Evolutionary conservation across 2,113 vertebrate genomes (phyloP), one percentile per base, ranked within the genome.

Genomic region (Speoplatyrhinus poulsoni): DNA sequence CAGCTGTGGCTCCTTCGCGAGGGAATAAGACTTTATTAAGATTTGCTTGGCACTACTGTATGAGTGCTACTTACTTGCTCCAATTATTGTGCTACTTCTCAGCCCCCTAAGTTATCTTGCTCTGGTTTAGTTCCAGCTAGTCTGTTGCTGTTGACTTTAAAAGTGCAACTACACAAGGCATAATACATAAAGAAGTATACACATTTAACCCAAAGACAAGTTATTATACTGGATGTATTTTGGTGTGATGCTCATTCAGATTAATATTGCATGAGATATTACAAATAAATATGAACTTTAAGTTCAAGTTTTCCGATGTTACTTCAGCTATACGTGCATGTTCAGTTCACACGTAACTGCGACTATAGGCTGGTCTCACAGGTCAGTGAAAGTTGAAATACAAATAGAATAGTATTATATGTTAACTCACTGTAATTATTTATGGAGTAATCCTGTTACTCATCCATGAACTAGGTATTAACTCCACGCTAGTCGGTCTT

Each of bases 51-150:
- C 60, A 75, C 77, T 60, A 59, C 75, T 60, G 41, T 72, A 68
- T 7, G 61, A 83, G 81, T 75, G 61, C 80, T 85, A 83, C 86
- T 88, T 87, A 80, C 60, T 60, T 82, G 86, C 73, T 86, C 80
- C 63, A 87, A 77, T 88, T 90, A 67, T 56, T 87, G 87, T 85
- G 86, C 85, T 61, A 90, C 75, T 90, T 89, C 69, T 77, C 84
- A 81, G 65, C 73, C 70, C 71, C 76, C 76, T 73, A 81, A 81
- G 55, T 82, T 72, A 54, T 71, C 11, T 60, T 50, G 65, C 50
- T 73, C 19, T 78, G 81, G 79, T 82, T 84, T 49, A 83, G 73
- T 85, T 79, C 36, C 60, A 83, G 69, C 66, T 75, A 70, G 72
- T 68, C 63, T 76, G 73, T 60, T 67, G 73, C 59, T 67, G 65